phyloP scores from a whole-genome alignment of 1,140 invertebrate genomes.

The Antheraea mylitta region DNA sequence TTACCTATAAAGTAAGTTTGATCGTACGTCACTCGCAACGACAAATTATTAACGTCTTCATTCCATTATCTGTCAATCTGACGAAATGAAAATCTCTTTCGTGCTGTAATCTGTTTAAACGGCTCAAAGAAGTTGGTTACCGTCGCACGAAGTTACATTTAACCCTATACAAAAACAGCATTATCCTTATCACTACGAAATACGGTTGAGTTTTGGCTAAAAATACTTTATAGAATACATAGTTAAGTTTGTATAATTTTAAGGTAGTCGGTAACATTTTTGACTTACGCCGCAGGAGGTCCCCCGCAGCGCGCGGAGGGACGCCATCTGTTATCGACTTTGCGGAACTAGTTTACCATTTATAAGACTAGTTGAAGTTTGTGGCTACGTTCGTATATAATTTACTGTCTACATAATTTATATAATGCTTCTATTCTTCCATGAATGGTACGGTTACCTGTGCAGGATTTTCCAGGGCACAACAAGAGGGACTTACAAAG shows the following conservation, averaged over 20 bases:
- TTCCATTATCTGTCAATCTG: slow-evolving; percentile 2
- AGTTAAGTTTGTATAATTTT: slow-evolving; percentile 4
- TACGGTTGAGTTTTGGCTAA: slow-evolving; percentile 7
- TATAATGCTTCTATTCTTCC: no score
- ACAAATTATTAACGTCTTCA: slow-evolving; percentile 4
- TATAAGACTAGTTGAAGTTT: background rate
- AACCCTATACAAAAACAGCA: background rate
- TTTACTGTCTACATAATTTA: no score
- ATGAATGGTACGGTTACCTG: no score
- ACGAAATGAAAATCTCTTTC: slow-evolving; percentile 4
- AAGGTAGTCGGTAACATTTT: slow-evolving; percentile 13
- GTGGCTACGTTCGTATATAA: background rate
- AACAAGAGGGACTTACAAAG: no score
- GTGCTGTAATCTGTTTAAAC: slow-evolving; percentile 1
- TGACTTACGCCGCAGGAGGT: slow-evolving; percentile 14
- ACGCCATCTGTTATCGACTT: slow-evolving; percentile 1
- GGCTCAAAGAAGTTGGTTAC: background rate
- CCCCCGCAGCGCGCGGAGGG: slow-evolving; percentile 4
- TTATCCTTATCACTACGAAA: background rate
- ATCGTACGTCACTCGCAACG: background rate
- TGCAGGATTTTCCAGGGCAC: no score
- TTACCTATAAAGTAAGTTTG: background rate
- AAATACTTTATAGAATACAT: background rate
- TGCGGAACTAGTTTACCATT: background rate
- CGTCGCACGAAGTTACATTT: background rate